Conservation (phyloP, 2,888 invertebrate genomes). For the Drosophila recens region DNA sequence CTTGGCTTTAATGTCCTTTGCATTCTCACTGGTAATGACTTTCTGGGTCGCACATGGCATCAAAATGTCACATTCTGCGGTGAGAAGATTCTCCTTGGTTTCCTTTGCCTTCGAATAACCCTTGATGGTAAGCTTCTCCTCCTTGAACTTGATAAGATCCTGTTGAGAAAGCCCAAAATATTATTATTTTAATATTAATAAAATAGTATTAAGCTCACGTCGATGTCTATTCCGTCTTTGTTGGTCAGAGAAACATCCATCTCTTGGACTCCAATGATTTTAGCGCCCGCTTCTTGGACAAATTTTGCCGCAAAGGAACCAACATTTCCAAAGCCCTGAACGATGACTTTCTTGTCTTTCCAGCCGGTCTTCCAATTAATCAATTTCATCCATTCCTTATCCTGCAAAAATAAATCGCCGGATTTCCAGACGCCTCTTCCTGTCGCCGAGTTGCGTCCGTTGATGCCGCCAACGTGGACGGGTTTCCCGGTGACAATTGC, state of each 20-base stretch:
- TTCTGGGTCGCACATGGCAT: constrained; percentile 98
- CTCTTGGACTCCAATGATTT: constrained; percentile 96
- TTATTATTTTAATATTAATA: neutral
- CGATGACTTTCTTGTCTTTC: constrained; percentile 97
- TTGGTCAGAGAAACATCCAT: constrained; percentile 94
- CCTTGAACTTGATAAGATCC: constrained; percentile 92
- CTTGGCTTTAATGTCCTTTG: constrained; percentile 94
- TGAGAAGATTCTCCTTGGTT: constrained; percentile 92
- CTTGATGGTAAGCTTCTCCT: constrained; percentile 92
- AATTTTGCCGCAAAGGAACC: constrained; percentile 98
- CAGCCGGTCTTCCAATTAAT: constrained; percentile 95
- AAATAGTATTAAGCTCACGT: constrained; percentile 52
- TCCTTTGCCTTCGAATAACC: constrained; percentile 97
- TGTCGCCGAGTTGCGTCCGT: constrained; percentile 98
- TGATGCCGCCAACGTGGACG: constrained; percentile 98
- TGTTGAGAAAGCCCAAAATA: constrained; percentile 79
- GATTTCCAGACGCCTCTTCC: constrained; percentile 98
- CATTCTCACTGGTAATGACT: constrained; percentile 96
- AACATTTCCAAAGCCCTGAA: constrained; percentile 98
- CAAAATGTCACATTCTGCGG: constrained; percentile 97
- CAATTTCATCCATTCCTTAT: constrained; percentile 97
- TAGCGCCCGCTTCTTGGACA: constrained; percentile 96
- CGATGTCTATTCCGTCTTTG: constrained; percentile 93
- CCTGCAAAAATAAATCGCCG: constrained; percentile 96
- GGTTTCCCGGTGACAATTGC: constrained; percentile 99